Base-by-base conservation (phyloP, 2,797 vertebrate genomes). In the Myotis findleyi region DNA sequence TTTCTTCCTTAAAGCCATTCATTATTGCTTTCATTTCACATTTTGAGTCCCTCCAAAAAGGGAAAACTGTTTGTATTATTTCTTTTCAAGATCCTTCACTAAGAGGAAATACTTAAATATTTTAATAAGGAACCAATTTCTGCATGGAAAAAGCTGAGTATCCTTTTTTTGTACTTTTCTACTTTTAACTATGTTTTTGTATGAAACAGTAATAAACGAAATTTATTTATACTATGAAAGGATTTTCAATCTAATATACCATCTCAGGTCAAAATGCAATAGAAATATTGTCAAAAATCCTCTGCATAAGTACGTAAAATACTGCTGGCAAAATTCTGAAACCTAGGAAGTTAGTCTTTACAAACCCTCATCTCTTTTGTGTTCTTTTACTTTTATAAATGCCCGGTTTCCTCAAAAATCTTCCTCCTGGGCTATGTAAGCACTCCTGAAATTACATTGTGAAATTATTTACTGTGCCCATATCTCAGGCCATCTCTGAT, bases 1-100 rank as follows among this genome's bases (percentile, higher is more conserved):
- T 84, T n/a, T 84, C 59, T 92, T 77, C 92, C 88, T 77, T 92
- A 92, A 92, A 96, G 41, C 33, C 21, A 47, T n/a, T 9, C 18
- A 66, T 41, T 30, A 89, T n/a, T 93, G 38, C 8, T 95, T 87
- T 83, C 36, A 82, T 25, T 96, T 84, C 75, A 92, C 36, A 62
- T 72, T 94, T 33, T 84, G 18, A 87, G 38, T 30, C 6, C 4
- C 27, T 73, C 25, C 21, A 47, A 69, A 59, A 71, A 84, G 41
- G 23, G 59, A 75, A 36, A 4, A 14, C 27, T 88, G 72, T 84
- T 79, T 94, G 73, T 82, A 55, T 76, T 72, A 66, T 85, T 18
- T 89, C 72, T 83, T 92, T 71, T 79, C 27, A 89, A 76, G 36
- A n/a, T 66, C 23, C 20, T 87, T 94, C 41, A 80, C 20, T 69